These are phyloP conservation scores for Uloborus plumipes DNA, from an alignment of 2,888 invertebrate species.

Conservation along the genomic window DNA sequence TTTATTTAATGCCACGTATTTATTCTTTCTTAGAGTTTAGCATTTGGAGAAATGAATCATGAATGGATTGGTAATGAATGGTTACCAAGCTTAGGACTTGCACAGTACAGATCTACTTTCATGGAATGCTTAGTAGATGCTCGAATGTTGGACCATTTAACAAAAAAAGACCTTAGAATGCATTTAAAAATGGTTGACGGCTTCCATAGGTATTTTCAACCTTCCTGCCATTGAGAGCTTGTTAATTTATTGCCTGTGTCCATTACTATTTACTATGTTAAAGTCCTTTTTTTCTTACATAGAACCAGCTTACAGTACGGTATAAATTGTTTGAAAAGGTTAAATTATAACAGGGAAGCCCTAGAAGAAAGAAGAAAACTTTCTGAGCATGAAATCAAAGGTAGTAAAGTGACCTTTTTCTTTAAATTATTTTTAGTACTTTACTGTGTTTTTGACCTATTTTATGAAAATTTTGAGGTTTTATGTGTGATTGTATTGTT, in stretches of 20 bases:
- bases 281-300: neutral
- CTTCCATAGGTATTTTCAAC: slow-evolving; percentile 82
- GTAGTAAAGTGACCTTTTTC: slow-evolving; percentile 67
- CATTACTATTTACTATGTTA: neutral
- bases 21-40: slow-evolving; percentile 74
- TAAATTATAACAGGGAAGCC: slow-evolving; percentile 92
- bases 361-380: slow-evolving; percentile 92
- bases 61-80: slow-evolving; percentile 99
- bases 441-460: neutral
- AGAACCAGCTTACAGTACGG: slow-evolving; percentile 95
- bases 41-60: slow-evolving; percentile 99
- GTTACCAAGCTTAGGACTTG: slow-evolving; percentile 95
- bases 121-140: slow-evolving; percentile 99
- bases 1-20: neutral
- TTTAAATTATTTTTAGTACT: neutral
- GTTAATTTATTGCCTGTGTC: neutral
- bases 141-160: slow-evolving; percentile 98
- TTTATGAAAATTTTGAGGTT: neutral
- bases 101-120: slow-evolving; percentile 97
- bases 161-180: slow-evolving; percentile 95
- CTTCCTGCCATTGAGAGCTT: neutral
- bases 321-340: slow-evolving; percentile 94
- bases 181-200: slow-evolving; percentile 99
- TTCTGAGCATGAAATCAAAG: slow-evolving; percentile 83
- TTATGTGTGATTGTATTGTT: slow-evolving; percentile 54